A percentile compares a stretch with the other conserved stretches of the same genome.
Conservation (phyloP, 2,888 invertebrate species). For the Hypomecis atomaria region DNA sequence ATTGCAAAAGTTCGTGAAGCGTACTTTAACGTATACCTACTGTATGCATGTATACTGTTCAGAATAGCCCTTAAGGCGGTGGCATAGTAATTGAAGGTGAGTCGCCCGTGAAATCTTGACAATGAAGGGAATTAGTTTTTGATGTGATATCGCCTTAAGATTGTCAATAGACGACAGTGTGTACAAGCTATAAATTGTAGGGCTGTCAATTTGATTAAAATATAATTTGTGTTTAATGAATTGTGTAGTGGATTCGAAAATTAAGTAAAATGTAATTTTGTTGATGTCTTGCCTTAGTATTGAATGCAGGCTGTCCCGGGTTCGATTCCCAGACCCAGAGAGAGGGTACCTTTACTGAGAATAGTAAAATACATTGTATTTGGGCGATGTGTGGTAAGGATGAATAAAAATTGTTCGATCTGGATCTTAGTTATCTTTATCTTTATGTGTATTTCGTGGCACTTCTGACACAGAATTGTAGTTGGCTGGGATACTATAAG, state of each 20-base stretch:
- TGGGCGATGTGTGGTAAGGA: too few species aligned
- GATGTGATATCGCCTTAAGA: conserved; percentile 37
- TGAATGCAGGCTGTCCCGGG: too few species aligned
- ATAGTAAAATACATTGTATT: too few species aligned
- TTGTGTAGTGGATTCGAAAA: not conserved
- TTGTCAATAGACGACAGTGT: conserved; percentile 49
- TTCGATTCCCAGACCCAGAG: too few species aligned
- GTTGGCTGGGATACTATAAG: too few species aligned
- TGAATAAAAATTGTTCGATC: too few species aligned
- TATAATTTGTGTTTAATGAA: not conserved
- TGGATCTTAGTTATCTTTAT: too few species aligned
- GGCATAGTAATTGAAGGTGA: conserved; percentile 56
- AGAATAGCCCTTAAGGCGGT: conserved; percentile 42
- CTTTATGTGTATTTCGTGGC: too few species aligned
- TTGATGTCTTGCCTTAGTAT: too few species aligned
- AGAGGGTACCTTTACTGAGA: too few species aligned
- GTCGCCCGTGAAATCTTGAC: conserved; percentile 61
- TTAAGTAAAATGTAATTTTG: not conserved
- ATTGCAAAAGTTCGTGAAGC: conserved; percentile 41
- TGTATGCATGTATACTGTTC: conserved; percentile 43
- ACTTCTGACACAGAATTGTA: too few species aligned
- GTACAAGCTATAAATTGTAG: conserved; percentile 35
- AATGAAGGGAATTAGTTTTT: conserved; percentile 51
- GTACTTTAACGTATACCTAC: conserved; percentile 14
- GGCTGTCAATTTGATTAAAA: conserved; percentile 40